Evolutionary conservation across 2,797 vertebrate species (phyloP).

Genomic region (Lepilemur ruficaudatus): DNA sequence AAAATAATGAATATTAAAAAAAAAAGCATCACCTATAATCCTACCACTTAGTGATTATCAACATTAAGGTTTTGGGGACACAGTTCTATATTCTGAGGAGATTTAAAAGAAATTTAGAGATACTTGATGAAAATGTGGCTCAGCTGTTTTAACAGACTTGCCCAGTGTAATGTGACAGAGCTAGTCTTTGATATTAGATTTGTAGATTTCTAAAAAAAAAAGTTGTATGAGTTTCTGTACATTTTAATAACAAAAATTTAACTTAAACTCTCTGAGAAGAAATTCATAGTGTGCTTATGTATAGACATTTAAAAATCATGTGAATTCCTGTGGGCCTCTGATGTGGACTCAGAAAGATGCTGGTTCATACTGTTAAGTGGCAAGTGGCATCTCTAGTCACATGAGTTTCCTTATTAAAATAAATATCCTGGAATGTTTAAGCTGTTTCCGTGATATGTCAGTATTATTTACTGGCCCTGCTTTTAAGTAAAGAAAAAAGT

Average conservation of each 20-base stretch:
- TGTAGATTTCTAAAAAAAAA: neutral
- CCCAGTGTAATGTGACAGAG: neutral
- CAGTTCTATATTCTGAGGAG: neutral
- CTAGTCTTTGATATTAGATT: neutral
- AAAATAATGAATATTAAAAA: neutral
- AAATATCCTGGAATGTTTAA: neutral
- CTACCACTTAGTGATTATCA: neutral
- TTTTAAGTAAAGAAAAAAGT: neutral
- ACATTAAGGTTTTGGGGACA: neutral
- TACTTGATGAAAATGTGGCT: neutral
- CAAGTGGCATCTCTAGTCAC: neutral
- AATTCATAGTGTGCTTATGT: neutral
- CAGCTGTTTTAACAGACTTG: neutral
- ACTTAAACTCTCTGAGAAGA: conserved; percentile 16
- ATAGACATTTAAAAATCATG: neutral
- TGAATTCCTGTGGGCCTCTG: neutral
- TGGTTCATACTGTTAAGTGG: neutral
- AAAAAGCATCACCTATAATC: neutral
- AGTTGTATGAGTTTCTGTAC: conserved; percentile 1
- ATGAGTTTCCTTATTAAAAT: neutral
- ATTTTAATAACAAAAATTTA: conserved; percentile 35
- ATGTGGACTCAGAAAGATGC: neutral
- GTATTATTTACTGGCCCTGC: neutral
- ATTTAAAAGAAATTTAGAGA: neutral
- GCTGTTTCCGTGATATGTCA: neutral